Evolutionary conservation across 2,888 invertebrate species (phyloP), one percentile per base, ranked within the genome.

Genomic region (Diplazon laetatorius): DNA sequence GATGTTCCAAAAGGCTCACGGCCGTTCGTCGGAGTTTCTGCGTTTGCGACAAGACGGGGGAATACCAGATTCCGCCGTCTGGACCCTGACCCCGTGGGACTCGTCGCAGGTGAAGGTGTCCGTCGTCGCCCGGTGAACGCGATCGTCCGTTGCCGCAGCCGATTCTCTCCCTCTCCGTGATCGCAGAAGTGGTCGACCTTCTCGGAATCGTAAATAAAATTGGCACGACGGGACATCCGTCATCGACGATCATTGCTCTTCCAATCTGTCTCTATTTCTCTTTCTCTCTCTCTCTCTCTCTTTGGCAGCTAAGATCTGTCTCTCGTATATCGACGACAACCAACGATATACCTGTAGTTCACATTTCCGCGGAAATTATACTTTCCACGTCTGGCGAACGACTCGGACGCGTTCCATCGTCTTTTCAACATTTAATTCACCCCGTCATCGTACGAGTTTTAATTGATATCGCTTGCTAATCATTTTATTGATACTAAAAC

Each of bases 201-300:
- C 83, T 78, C 42, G 75, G 83, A 83, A 83, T 80, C 79, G 82
- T 83, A 80, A 83, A 82, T 80, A 82, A 79, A 69, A 78, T 78
- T 39, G 20, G 59, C 65, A n/a, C 65, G 16, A n/a, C 66, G 55
- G 35, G 62, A 69, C 77, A 73, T 63, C 44, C 76, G 73, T 80
- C 65, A 75, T 44, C 46, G 69, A 60, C 48, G 73, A 73, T 63
- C 73, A 50, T 73, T 77, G 72, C 68, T n/a, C 77, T 68, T 75
- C 69, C 69, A 37, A 48, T 78, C 71, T 78, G 65, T 42, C 68
- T 81, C 30, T n/a, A n/a, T n/a, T n/a, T n/a, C n/a, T n/a, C n/a
- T n/a, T n/a, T n/a, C n/a, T n/a, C n/a, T n/a, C n/a, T n/a, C n/a
- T n/a, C n/a, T n/a, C n/a, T n/a, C n/a, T n/a, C n/a, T n/a, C n/a